A percentile compares a stretch with the other conserved stretches of the same genome.
These are phyloP conservation scores for Eunapius fragilis DNA, from an alignment of 37 sponge, comb jelly and placozoan species.

Conservation along the genomic window DNA sequence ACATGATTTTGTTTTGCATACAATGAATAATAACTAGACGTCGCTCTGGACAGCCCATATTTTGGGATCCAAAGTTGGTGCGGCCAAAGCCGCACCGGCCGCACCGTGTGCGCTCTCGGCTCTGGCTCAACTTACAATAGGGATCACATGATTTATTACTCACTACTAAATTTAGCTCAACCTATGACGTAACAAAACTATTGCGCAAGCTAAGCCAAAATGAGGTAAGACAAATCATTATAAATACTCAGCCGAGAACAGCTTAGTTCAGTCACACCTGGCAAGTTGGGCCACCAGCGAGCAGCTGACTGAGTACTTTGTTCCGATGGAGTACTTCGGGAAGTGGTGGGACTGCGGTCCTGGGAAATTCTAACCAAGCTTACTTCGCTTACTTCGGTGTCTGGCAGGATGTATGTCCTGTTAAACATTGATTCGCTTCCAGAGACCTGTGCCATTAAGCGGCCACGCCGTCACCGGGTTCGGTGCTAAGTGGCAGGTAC, in stretches of 20 bases:
- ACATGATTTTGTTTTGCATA: no score
- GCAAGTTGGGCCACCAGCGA: neutral
- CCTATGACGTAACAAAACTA: neutral
- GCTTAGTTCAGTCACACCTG: neutral
- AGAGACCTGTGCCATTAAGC: conserved; percentile 54
- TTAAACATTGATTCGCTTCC: conserved; percentile 27
- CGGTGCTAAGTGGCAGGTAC: conserved; percentile 81
- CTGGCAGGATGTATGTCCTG: neutral
- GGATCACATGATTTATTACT: no score
- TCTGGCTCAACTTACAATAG: no score
- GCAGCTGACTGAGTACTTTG: neutral
- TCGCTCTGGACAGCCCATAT: no score
- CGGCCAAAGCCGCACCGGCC: no score
- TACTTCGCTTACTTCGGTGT: neutral
- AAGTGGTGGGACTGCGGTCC: neutral
- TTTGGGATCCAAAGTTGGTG: no score
- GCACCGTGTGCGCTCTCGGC: no score
- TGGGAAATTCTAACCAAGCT: neutral
- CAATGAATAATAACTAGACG: no score
- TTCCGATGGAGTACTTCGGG: neutral
- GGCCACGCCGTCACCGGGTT: conserved; percentile 75
- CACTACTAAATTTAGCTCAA: neutral
- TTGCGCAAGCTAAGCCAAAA: neutral
- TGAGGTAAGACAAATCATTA: neutral
- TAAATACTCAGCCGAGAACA: neutral